A percentile compares a stretch with the other conserved stretches of the same genome.
Conservation (phyloP, 2,888 invertebrate genomes). For the Synanthedon vespiformis region DNA sequence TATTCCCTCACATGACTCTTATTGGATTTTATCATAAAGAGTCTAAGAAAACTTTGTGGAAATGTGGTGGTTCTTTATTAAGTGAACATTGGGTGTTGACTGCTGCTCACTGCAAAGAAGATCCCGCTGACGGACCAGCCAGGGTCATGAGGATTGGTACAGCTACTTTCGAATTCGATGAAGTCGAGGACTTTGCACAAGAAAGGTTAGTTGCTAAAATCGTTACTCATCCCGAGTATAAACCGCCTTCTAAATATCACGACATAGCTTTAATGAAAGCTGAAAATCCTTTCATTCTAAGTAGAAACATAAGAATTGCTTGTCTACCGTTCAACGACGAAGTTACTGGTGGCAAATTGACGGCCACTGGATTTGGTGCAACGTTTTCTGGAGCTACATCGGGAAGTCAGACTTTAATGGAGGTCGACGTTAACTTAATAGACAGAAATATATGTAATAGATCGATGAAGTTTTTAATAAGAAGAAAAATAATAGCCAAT, state of each 20-base stretch:
- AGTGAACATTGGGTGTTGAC: constrained; percentile 53
- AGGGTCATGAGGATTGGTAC: constrained; percentile 66
- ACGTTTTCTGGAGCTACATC: constrained; percentile 44
- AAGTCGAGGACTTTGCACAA: constrained; percentile 61
- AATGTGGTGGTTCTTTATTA: constrained; percentile 57
- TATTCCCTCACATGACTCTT: constrained; percentile 76
- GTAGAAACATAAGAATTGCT: constrained; percentile 70
- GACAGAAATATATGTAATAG: constrained; percentile 37
- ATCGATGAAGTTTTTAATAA: constrained; percentile 48
- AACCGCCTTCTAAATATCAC: constrained; percentile 67
- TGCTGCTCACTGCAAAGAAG: constrained; percentile 56
- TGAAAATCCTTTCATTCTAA: constrained; percentile 52
- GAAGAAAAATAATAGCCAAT: constrained; percentile 31
- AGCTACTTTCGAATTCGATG: constrained; percentile 60
- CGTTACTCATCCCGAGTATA: constrained; percentile 68
- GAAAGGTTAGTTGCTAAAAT: constrained; percentile 52
- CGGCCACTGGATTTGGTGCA: constrained; percentile 76
- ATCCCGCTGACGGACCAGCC: constrained; percentile 56
- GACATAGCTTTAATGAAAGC: constrained; percentile 76
- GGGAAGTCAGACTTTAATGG: constrained; percentile 60
- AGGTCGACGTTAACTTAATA: constrained; percentile 52
- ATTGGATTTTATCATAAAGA: constrained; percentile 37
- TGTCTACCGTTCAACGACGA: constrained; percentile 59
- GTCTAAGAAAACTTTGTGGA: constrained; percentile 31
- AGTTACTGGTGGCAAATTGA: constrained; percentile 35